phyloP scores from a whole-genome alignment of 2,113 vertebrate species.

The Zingel zingel region DNA sequence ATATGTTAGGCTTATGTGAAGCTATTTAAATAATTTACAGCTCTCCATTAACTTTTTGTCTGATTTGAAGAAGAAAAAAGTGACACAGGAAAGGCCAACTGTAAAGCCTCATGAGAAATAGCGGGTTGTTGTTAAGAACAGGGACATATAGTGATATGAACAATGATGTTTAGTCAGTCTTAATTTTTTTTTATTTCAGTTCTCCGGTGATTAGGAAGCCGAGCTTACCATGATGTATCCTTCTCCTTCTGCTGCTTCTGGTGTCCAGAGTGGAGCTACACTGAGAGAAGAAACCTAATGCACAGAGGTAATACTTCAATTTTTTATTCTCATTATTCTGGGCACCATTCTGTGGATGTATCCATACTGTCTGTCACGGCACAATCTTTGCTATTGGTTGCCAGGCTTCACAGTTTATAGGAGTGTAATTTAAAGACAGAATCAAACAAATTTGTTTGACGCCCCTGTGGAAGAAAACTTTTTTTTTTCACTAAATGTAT shows the following conservation, averaged over 20 bases:
- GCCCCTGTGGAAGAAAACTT: neutral
- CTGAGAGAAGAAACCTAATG: neutral
- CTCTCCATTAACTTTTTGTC: too few relatives aligned
- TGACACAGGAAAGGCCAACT: neutral
- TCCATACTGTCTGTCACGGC: neutral
- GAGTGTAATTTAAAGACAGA: neutral
- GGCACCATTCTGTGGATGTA: neutral
- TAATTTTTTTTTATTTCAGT: neutral
- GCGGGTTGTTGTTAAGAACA: too few relatives aligned
- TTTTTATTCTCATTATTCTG: neutral
- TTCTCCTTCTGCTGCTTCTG: neutral
- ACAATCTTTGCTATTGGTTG: too few relatives aligned
- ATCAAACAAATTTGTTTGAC: neutral
- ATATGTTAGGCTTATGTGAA: too few relatives aligned
- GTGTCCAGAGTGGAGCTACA: neutral
- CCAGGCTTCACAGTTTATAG: neutral
- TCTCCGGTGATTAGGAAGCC: neutral
- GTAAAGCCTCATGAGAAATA: neutral
- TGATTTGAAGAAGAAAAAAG: too few relatives aligned
- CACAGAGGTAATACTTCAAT: neutral
- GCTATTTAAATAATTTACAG: too few relatives aligned
- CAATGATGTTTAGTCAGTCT: neutral
- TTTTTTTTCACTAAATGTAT: neutral
- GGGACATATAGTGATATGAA: neutral
- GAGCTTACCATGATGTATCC: neutral